Conservation (phyloP, 2,113 vertebrate genomes). For the Heterocephalus glaber region DNA sequence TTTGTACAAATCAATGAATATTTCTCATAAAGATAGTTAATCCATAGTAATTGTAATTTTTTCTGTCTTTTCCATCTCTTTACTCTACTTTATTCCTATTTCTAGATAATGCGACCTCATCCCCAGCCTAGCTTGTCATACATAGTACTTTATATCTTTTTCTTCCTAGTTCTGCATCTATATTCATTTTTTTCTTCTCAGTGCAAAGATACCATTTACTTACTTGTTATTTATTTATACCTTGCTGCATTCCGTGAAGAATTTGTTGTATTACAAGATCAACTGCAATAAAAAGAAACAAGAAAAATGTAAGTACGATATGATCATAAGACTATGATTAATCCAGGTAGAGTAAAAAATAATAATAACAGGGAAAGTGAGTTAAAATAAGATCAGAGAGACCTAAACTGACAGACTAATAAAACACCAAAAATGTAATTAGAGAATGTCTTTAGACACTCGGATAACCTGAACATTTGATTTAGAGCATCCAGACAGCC, state of each 20-base stretch:
- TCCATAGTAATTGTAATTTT: neutral
- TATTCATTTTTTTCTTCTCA: constrained; percentile 14
- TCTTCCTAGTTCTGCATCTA: neutral
- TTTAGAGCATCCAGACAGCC: neutral
- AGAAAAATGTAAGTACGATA: neutral
- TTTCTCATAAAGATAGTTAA: neutral
- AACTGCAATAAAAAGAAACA: neutral
- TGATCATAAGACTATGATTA: constrained; percentile 1
- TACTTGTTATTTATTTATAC: constrained; percentile 44
- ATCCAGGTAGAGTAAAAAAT: neutral
- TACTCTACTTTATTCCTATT: neutral
- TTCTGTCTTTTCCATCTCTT: neutral
- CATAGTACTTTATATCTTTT: neutral
- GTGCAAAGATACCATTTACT: constrained; percentile 3
- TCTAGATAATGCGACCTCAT: neutral
- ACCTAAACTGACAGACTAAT: neutral
- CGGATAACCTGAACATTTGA: neutral
- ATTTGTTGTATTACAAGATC: neutral
- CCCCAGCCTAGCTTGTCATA: neutral
- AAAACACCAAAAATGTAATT: neutral
- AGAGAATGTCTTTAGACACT: neutral
- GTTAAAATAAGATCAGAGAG: neutral
- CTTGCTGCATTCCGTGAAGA: neutral
- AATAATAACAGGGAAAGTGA: neutral
- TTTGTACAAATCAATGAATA: neutral